phyloP scores from a whole-genome alignment of 2,113 vertebrate species.

The Sander lucioperca region DNA sequence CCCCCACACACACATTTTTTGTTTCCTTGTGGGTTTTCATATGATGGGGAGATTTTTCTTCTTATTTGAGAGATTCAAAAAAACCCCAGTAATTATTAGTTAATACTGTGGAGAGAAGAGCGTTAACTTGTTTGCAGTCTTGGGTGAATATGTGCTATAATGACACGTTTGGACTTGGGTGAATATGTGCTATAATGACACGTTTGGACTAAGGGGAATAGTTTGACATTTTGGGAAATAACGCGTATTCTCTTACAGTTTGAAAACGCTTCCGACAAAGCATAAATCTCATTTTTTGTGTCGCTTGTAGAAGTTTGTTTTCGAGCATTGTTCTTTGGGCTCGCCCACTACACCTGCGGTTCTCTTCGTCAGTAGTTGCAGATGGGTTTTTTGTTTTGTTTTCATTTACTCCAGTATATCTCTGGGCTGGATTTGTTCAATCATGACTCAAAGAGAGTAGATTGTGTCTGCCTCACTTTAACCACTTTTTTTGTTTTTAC shows the following conservation, averaged over 20 bases:
- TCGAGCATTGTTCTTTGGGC: neutral
- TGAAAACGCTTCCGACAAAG: neutral
- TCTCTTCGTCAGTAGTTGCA: neutral
- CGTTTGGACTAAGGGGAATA: slow-evolving; percentile 12
- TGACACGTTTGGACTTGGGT: slow-evolving; percentile 16
- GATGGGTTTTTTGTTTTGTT: too few species aligned
- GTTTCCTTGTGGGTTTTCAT: neutral
- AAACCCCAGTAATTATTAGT: slow-evolving; percentile 29
- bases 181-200: slow-evolving; percentile 19
- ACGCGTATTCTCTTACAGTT: neutral
- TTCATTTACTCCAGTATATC: neutral
- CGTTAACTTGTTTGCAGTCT: slow-evolving; percentile 9
- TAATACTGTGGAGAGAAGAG: slow-evolving; percentile 32
- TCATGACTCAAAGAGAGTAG: neutral
- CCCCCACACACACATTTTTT: neutral
- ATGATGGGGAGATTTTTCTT: slow-evolving; percentile 2
- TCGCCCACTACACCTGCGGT: neutral
- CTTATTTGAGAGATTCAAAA: neutral
- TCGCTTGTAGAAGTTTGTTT: neutral
- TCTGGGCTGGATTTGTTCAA: slow-evolving; percentile 17
- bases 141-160: slow-evolving; percentile 20
- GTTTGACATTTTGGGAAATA: neutral
- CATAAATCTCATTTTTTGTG: neutral
- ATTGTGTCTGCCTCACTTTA: slow-evolving; percentile 24
- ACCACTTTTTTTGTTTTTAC: slow-evolving; percentile 40